Evolutionary conservation across 2,888 invertebrate species (phyloP), one percentile per base, ranked within the genome.

Genomic region (Trissolcus brochymenae): DNA sequence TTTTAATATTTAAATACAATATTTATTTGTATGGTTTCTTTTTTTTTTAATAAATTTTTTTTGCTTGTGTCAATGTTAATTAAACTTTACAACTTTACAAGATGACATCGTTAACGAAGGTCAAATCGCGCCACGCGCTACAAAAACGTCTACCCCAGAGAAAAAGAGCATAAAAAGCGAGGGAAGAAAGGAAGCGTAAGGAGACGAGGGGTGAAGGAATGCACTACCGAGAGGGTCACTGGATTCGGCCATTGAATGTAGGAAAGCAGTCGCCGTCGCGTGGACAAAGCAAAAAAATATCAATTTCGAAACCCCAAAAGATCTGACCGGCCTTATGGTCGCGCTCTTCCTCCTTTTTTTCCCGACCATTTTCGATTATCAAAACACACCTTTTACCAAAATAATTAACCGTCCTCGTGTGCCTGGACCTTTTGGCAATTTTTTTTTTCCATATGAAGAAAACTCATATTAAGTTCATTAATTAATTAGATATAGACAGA

Each of bases 231-330:
- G 75, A 80, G 73, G 74, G 74, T 76, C 68, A 80, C 79, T 82
- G 79, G 80, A 82, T 79, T 81, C 81, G 79, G 76, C 70, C 76
- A 79, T 81, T 83, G 79, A 84, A 84, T 84, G 82, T 81, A 79
- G 82, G 82, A 81, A 83, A 81, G 82, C 81, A 80, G 83, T 83
- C 82, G 76, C 62, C 51, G 67, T 54, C 46, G 76, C 77, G 66
- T 76, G 73, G 79, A 81, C 76, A 80, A 79, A 79, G 75, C 64
- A 56, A 76, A 76, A 79, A 82, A 82, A 81, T 82, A 84, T 81
- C 82, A 79, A 83, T 82, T 82, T 81, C 81, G 79, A 76, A 80
- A 81, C 79, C 79, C 79, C 79, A 73, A 81, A 81, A 80, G 73
- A 70, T 79, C 70, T 79, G 79, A 74, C 76, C 76, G 43, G 51